Evolutionary conservation across 1,140 invertebrate genomes (phyloP).

Genomic region (Pseudomyrmex dendroicus): DNA sequence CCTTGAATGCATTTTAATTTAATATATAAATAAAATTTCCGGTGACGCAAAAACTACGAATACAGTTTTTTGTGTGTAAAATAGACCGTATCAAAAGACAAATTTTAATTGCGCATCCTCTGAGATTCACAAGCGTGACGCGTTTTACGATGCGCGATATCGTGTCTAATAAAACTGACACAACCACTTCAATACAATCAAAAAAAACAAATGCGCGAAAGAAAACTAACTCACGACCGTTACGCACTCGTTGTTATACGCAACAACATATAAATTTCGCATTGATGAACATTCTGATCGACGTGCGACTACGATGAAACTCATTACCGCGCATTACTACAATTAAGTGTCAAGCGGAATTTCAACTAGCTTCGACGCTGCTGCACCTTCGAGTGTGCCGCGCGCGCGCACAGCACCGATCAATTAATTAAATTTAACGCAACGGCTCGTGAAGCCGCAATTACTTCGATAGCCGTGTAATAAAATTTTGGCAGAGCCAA

Average conservation of each 20-base stretch:
- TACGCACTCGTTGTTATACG: neutral
- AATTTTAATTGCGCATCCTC: neutral
- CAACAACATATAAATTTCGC: neutral
- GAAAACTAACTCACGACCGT: neutral
- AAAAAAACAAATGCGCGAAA: neutral
- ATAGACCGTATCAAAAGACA: neutral
- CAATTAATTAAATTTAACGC: slow-evolving; percentile 58
- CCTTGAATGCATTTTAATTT: too few species aligned
- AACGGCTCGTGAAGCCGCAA: slow-evolving; percentile 33
- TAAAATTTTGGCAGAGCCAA: slow-evolving; percentile 34
- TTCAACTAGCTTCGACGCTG: slow-evolving; percentile 9
- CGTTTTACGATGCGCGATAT: neutral
- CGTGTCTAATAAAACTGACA: too few species aligned
- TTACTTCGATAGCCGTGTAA: slow-evolving; percentile 21
- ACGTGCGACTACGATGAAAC: slow-evolving; percentile 9
- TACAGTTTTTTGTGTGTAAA: neutral
- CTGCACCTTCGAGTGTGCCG: neutral
- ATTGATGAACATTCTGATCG: slow-evolving; percentile 18
- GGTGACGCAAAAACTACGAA: too few species aligned
- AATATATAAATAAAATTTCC: too few species aligned
- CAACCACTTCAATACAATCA: too few species aligned
- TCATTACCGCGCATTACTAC: slow-evolving; percentile 11
- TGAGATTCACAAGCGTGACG: neutral
- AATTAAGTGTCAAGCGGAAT: slow-evolving; percentile 25
- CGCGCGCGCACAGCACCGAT: neutral